These are phyloP conservation scores for Bufo bufo DNA, from an alignment of 2,113 vertebrate genomes.

Conservation along the genomic window DNA sequence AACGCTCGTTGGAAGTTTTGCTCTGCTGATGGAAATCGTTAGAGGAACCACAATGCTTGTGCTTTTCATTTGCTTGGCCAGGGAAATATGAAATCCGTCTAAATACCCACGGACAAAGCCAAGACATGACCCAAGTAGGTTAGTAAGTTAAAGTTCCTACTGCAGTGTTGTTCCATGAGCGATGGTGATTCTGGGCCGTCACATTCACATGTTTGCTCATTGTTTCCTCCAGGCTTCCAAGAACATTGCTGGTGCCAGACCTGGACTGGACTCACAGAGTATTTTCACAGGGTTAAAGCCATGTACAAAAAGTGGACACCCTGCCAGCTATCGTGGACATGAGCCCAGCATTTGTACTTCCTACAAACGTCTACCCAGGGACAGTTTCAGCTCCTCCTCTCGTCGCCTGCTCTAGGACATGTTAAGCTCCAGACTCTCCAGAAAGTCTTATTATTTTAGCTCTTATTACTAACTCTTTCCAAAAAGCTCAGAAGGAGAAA, in stretches of 20 bases:
- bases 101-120: neutral
- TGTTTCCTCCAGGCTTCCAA: constrained; percentile 24
- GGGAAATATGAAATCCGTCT: neutral
- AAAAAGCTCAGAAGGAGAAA: neutral
- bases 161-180: neutral
- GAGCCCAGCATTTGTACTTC: constrained; percentile 21
- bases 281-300: constrained; percentile 33
- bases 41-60: neutral
- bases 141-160: constrained; percentile 11
- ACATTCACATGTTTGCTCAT: neutral
- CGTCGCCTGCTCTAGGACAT: neutral
- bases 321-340: constrained; percentile 35
- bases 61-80: neutral
- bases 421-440: neutral
- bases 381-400: neutral
- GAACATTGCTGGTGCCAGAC: constrained; percentile 14
- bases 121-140: constrained; percentile 17
- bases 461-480: constrained; percentile 11
- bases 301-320: neutral
- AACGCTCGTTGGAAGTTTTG: neutral
- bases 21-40: neutral
- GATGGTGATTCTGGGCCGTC: neutral
- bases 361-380: constrained; percentile 7
- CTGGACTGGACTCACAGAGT: neutral
- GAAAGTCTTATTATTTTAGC: neutral